Percentiles rank a stretch among this genome's conserved stretches.
These are phyloP conservation scores for Drosophila eugracilis DNA, from an alignment of 1,140 invertebrate species.

Conservation along the genomic window DNA sequence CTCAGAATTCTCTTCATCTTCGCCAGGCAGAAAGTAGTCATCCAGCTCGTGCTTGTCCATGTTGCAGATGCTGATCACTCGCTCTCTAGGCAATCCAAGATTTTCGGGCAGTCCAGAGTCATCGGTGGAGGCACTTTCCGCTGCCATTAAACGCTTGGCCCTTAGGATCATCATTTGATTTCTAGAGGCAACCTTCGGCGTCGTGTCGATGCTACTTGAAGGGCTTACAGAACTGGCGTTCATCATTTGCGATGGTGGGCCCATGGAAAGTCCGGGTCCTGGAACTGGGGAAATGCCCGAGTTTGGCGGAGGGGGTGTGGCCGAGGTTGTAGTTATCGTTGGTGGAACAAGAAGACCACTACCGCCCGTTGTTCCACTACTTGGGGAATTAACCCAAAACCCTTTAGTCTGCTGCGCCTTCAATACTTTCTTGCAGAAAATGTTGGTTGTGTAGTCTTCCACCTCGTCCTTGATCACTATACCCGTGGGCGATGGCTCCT, in stretches of 20 bases:
- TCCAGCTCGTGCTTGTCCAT: conserved; percentile 92
- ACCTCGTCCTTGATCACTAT: conserved; percentile 79
- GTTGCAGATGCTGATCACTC: conserved; percentile 89
- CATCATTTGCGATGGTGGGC: conserved; percentile 72
- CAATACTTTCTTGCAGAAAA: conserved; percentile 83
- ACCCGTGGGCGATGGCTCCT: conserved; percentile 45
- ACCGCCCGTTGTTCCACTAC: conserved; percentile 41
- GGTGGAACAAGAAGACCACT: conserved; percentile 55
- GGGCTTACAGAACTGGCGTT: conserved; percentile 69
- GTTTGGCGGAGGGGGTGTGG: conserved; percentile 63
- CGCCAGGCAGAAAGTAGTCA: conserved; percentile 88
- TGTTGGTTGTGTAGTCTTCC: conserved; percentile 76
- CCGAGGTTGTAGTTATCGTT: conserved; percentile 69
- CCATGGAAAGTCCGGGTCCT: conserved; percentile 57
- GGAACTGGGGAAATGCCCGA: conserved; percentile 17
- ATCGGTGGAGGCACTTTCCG: conserved; percentile 63
- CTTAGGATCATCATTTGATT: conserved; percentile 68
- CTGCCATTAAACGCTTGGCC: conserved; percentile 57
- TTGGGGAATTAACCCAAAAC: conserved; percentile 78
- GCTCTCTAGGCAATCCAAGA: conserved; percentile 85
- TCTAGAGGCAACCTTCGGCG: conserved; percentile 71
- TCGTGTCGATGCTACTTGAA: conserved; percentile 63
- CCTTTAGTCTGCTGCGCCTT: conserved; percentile 84
- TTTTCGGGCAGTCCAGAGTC: conserved; percentile 75
- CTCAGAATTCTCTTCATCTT: conserved; percentile 89